These are phyloP conservation scores for Cataglyphis livida DNA, from an alignment of 2,888 invertebrate genomes.

Conservation along the genomic window DNA sequence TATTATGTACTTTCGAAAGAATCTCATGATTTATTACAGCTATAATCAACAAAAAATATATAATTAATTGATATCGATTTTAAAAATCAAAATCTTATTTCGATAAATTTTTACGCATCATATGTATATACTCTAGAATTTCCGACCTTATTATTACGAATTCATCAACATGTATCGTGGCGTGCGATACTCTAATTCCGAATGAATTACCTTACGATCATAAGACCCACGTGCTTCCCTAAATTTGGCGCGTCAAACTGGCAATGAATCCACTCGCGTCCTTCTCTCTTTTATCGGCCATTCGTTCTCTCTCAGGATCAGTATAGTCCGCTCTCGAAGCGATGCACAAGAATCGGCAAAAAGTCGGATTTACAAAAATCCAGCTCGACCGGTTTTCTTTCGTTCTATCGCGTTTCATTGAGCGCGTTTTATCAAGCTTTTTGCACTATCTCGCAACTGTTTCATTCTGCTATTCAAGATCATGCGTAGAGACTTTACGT, in stretches of 20 bases:
- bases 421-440: slow-evolving; percentile 60
- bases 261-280: neutral
- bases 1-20: neutral
- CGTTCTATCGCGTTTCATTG: slow-evolving; percentile 71
- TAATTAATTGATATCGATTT: neutral
- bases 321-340: slow-evolving; percentile 25
- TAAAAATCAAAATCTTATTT: neutral
- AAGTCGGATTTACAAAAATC: slow-evolving; percentile 75
- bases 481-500: neutral
- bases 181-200: slow-evolving; percentile 12
- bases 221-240: slow-evolving; percentile 54
- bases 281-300: neutral
- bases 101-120: neutral
- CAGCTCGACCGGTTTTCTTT: slow-evolving; percentile 69
- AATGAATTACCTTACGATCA: neutral
- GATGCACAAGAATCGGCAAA: slow-evolving; percentile 54
- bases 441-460: slow-evolving; percentile 23
- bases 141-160: neutral
- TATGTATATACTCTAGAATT: neutral
- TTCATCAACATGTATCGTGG: slow-evolving; percentile 1
- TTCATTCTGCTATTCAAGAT: slow-evolving; percentile 44
- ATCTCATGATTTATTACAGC: neutral
- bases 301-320: slow-evolving; percentile 8
- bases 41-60: neutral
- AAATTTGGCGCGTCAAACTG: slow-evolving; percentile 53